Evolutionary conservation across 53 echinoderm and acorn worm species (phyloP), one percentile per base, ranked within the genome.

Genomic region (Actinopyga echinites): DNA sequence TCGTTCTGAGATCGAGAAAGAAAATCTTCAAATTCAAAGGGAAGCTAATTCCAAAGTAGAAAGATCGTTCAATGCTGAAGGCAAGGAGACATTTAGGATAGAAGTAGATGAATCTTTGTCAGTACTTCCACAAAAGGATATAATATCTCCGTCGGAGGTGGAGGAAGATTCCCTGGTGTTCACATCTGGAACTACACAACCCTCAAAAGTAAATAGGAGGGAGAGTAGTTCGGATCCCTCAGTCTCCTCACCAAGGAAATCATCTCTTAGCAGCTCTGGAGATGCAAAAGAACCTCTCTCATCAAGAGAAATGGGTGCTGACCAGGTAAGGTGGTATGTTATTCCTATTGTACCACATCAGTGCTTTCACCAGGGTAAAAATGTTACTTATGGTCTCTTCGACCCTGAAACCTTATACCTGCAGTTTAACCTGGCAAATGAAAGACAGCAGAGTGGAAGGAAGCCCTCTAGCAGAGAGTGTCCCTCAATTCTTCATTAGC

Each of bases 281-380:
- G 68, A 36, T 22, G 21, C 68, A 35, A 36, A 36, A 22, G 68
- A 68, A 26, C 68, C 91, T 13, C 58, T 95, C 24, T 90, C 88
- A 1, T 95, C 95, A 26, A 93, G 91, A 65, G 89, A 93, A 22
- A 93, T 93, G 82, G 93, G 93, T 33, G 93, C 93, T 91, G 95
- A 95, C 36, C 93, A 95, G 91, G 95, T 95, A 53, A 85, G 93
- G n/a, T n/a, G n/a, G n/a, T n/a, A n/a, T n/a, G n/a, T n/a, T n/a
- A n/a, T n/a, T n/a, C n/a, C n/a, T n/a, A n/a, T n/a, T n/a, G n/a
- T n/a, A n/a, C n/a, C n/a, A n/a, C n/a, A n/a, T n/a, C n/a, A n/a
- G n/a, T n/a, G n/a, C n/a, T n/a, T n/a, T n/a, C n/a, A n/a, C n/a
- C n/a, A n/a, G n/a, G n/a, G n/a, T n/a, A n/a, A n/a, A n/a, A n/a